phyloP scores from a whole-genome alignment of 2,113 vertebrate genomes.

The Bucco capensis region DNA sequence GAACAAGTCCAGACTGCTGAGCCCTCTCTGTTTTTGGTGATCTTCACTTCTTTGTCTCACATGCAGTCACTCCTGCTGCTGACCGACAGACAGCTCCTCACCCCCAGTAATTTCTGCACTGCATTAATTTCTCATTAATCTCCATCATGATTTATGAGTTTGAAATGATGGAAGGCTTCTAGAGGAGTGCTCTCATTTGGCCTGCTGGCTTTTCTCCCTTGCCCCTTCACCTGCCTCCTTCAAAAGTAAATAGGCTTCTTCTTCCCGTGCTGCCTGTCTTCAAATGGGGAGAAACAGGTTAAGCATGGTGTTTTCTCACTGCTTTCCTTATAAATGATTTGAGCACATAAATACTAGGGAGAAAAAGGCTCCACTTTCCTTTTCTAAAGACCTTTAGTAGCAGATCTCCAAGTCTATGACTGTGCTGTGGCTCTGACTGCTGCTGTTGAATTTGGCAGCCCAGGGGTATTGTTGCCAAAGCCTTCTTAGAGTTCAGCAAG shows the following conservation, averaged over 20 bases:
- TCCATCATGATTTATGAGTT: slow-evolving; percentile 44
- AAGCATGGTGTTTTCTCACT: neutral
- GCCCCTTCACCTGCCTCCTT: neutral
- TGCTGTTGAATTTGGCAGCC: neutral
- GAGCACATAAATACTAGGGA: neutral
- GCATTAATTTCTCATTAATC: slow-evolving; percentile 66
- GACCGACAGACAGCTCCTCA: slow-evolving; percentile 50
- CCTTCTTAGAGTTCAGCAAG: neutral
- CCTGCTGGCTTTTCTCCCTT: neutral
- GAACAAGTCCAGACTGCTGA: slow-evolving; percentile 1
- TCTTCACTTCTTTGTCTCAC: slow-evolving; percentile 38
- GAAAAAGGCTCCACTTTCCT: neutral
- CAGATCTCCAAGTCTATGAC: neutral
- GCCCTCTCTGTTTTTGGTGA: neutral
- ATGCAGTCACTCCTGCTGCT: neutral
- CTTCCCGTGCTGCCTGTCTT: neutral
- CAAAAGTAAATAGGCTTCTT: neutral
- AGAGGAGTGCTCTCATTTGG: neutral
- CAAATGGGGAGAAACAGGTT: neutral
- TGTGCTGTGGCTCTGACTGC: neutral
- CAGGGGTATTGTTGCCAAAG: neutral
- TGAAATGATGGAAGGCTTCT: slow-evolving; percentile 50
- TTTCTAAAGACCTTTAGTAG: neutral
- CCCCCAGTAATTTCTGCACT: slow-evolving; percentile 43
- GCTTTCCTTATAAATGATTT: neutral